Base-by-base conservation (phyloP, 1,140 invertebrate genomes). In the Luehdorfia chinensis region DNA sequence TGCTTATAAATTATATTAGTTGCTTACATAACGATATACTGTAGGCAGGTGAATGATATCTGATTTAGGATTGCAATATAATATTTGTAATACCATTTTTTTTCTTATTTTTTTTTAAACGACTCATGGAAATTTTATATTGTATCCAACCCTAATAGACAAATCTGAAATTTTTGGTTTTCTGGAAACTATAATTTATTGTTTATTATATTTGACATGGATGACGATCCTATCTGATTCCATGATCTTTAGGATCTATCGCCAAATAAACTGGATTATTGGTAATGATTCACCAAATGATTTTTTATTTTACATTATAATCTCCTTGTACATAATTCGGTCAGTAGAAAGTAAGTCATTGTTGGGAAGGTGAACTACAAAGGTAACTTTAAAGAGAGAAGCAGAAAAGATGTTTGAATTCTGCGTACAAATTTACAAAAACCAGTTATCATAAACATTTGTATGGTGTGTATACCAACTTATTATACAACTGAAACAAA, bases 1-100 rank as follows among this genome's bases (percentile, higher is more conserved):
- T 27, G 39, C 39, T 43, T 43, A 43, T 43, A 43, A 43, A 43
- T 43, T 43, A 43, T 43, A 43, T 43, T 27, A 43, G 39, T 43
- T 43, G 39, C 39, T 43, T 43, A 30, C 21, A 41, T 12, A 30
- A 27, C 9, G 34, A 37, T 37, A 16, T 43, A 30, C 16, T 43
- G 27, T 43, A 15, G 30, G 9, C 9, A 30, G 25, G 27, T 43
- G 27, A 43, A 23, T 43, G 39, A 30, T 43, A 18, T 30, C 39
- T 30, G 15, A 16, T 28, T 16, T 43, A 43, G 39, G 39, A 30
- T 30, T 43, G 34, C 34, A 19, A 37, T 37, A 37, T 37, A 37
- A 37, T 19, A 37, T 21, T n/a, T 37, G 21, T 37, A 37, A 37
- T 37, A n/a, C 21, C 8, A 16, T 15, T 23, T 37, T 36, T 37